Evolutionary conservation across 2,113 vertebrate species (phyloP).

Genomic region (Girardinichthys multiradiatus): DNA sequence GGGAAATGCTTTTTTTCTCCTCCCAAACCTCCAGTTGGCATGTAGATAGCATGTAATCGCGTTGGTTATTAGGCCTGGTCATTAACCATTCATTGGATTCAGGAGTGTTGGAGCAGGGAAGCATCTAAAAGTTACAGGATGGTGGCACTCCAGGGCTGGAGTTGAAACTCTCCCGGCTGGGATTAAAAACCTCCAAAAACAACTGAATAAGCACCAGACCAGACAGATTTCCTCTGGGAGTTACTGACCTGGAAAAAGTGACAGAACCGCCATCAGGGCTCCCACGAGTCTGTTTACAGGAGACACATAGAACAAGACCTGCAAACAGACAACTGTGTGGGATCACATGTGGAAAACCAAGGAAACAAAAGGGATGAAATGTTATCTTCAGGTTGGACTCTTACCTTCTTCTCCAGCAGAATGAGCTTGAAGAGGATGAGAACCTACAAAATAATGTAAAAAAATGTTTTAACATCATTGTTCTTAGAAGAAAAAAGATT

Average conservation of each 20-base stretch:
- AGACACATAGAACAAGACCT: conserved; percentile 96
- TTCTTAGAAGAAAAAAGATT: not conserved
- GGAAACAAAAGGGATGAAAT: rapidly evolving
- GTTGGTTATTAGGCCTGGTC: too few relatives aligned
- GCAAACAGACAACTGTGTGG: not conserved
- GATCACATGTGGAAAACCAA: not conserved
- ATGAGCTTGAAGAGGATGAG: conserved; percentile 97
- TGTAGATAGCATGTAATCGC: too few relatives aligned
- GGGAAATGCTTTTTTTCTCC: too few relatives aligned
- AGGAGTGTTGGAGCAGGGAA: too few relatives aligned
- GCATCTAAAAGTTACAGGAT: too few relatives aligned
- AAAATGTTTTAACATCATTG: not conserved
- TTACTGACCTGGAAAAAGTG: conserved; percentile 94
- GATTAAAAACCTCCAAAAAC: too few relatives aligned
- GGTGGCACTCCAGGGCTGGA: too few relatives aligned
- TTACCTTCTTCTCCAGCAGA: conserved; percentile 98
- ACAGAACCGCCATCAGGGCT: conserved; percentile 93
- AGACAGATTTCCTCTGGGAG: not conserved
- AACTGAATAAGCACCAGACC: too few relatives aligned
- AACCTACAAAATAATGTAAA: conserved; percentile 76
- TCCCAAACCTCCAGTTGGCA: too few relatives aligned
- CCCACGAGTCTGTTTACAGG: conserved; percentile 94
- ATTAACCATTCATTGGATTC: too few relatives aligned
- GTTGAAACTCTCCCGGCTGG: too few relatives aligned
- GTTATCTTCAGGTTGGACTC: not conserved